Conservation (phyloP, 2,797 vertebrate genomes). For the Alca torda region DNA sequence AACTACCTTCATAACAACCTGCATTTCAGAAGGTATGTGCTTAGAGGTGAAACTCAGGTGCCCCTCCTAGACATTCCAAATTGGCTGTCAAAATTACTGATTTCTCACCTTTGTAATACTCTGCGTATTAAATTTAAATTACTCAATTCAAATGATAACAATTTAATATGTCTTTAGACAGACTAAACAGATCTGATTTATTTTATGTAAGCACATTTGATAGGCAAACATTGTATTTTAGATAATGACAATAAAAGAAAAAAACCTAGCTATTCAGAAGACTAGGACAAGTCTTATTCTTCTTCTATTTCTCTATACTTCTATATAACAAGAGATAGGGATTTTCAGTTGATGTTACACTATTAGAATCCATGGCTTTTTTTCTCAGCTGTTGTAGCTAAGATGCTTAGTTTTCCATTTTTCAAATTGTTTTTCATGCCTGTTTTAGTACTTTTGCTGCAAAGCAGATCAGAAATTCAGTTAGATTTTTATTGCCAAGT, state of each 20-base stretch:
- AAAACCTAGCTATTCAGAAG: neutral
- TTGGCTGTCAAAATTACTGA: neutral
- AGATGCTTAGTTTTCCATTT: neutral
- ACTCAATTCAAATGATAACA: neutral
- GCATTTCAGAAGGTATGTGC: neutral
- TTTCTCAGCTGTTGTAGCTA: neutral
- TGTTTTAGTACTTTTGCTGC: neutral
- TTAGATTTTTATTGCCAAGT: neutral
- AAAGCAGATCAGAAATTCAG: neutral
- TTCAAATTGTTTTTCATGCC: neutral
- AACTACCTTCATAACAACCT: neutral
- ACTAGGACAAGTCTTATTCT: neutral
- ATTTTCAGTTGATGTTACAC: neutral
- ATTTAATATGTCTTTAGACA: neutral
- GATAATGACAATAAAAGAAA: neutral
- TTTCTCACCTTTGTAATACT: neutral
- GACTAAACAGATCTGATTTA: neutral
- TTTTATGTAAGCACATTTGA: neutral
- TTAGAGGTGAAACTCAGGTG: neutral
- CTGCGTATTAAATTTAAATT: neutral
- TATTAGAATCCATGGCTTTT: neutral
- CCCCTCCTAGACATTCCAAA: neutral
- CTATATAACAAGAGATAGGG: neutral
- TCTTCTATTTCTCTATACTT: neutral
- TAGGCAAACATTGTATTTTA: neutral